A percentile compares a stretch with the other conserved stretches of the same genome.
Evolutionary conservation across 2,888 invertebrate genomes (phyloP).

Genomic region (Mythimna lalbum): DNA sequence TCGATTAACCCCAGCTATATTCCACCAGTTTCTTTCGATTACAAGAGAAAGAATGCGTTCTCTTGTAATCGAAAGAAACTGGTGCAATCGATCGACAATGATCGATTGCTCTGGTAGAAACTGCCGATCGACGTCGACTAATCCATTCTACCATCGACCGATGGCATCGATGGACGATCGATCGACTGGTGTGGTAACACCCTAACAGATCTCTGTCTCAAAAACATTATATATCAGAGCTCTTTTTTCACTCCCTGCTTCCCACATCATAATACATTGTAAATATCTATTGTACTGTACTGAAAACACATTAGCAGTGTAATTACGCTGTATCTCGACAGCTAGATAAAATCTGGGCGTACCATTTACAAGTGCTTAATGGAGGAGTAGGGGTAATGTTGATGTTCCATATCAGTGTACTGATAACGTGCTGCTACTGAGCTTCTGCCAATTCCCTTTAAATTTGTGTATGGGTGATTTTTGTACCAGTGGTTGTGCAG

Average conservation of each 20-base stretch:
- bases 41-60: too few species aligned
- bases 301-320: conserved; percentile 62
- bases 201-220: too few species aligned
- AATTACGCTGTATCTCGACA: conserved; percentile 62
- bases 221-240: background rate
- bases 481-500: background rate
- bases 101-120: too few species aligned
- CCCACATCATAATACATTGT: conserved; percentile 9
- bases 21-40: too few species aligned
- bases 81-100: too few species aligned
- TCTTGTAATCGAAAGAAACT: too few species aligned
- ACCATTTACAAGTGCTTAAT: conserved; percentile 65
- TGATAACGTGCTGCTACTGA: conserved; percentile 52
- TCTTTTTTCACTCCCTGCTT: background rate
- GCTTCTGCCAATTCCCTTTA: conserved; percentile 36
- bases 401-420: conserved; percentile 46
- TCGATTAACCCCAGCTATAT: too few species aligned
- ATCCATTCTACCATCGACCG: too few species aligned
- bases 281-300: conserved; percentile 45
- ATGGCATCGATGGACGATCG: too few species aligned
- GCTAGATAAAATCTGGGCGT: conserved; percentile 57
- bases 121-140: too few species aligned
- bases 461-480: background rate
- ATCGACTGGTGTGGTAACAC: too few species aligned
- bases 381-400: conserved; percentile 50